A percentile compares a stretch with the other conserved stretches of the same genome.
These are phyloP conservation scores for Diogma glabrata DNA, from an alignment of 2,888 invertebrate genomes.

Conservation along the genomic window DNA sequence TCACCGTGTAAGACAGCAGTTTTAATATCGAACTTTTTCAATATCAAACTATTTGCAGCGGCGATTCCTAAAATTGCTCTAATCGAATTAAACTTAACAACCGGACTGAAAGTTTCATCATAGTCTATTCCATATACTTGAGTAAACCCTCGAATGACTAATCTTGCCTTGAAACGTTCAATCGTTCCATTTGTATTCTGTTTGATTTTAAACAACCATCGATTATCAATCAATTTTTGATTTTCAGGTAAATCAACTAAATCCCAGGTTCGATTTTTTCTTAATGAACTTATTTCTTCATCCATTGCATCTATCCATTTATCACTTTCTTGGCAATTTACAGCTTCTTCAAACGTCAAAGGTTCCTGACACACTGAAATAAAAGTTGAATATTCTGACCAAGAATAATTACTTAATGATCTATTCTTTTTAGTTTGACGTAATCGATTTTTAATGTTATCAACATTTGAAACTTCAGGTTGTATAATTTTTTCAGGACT, in stretches of 20 bases:
- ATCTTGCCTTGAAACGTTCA: conserved; percentile 12
- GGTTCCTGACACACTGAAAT: neutral
- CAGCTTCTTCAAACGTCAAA: neutral
- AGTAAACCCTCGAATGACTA: neutral
- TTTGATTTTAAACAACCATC: neutral
- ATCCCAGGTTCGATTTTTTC: neutral
- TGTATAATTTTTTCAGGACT: too few relatives aligned
- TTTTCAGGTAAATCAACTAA: neutral
- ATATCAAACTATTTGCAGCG: conserved; percentile 7
- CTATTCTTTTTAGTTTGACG: neutral
- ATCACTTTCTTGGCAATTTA: neutral
- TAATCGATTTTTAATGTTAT: neutral
- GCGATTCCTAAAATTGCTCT: neutral
- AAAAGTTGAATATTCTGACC: neutral
- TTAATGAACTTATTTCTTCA: neutral
- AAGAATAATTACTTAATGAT: too few relatives aligned
- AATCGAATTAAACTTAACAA: neutral
- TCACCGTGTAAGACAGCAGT: conserved; percentile 17
- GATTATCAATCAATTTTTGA: neutral
- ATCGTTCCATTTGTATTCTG: neutral
- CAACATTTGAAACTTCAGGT: neutral
- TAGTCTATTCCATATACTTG: neutral
- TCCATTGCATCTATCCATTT: neutral
- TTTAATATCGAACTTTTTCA: conserved; percentile 18
- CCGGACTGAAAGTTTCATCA: neutral